Base-by-base conservation (phyloP, 2,888 invertebrate genomes). In the Philonicus albiceps region DNA sequence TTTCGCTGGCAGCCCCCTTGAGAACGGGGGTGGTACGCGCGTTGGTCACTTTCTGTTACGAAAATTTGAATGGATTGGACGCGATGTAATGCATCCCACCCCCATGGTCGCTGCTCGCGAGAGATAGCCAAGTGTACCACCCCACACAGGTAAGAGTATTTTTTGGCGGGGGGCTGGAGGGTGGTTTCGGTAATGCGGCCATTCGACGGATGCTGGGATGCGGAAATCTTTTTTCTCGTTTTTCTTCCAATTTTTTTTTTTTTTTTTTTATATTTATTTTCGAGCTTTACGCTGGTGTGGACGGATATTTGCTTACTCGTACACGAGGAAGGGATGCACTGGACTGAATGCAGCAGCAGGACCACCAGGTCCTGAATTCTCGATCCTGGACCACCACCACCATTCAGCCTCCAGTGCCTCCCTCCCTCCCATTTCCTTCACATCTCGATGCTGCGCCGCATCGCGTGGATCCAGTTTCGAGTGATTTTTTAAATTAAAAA, bases 41-140 rank as follows among this genome's bases (percentile, higher is more conserved):
- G 84, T 73, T 84, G 84, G 84, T 84, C 84, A 84, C 84, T 84
- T 84, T 84, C 84, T 84, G 84, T 84, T 84, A 73, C 84, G 84
- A 84, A 84, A 84, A 84, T 84, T 84, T 84, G 84, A 84, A 84
- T 84, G 84, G 84, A 84, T 84, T 84, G 84, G 84, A 84, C 84
- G 84, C 84, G 84, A 72, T 84, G 84, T 84, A 84, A 84, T 84
- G 84, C 84, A 84, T 84, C 64, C 73, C 84, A 37, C 37, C 64
- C 64, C 73, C 84, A n/a, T 73, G 2, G 7, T 37, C 37, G 37
- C 37, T 37, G 49, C 3, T 19, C 49, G 84, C 73, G 43, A 84
- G 84, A 84, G 84, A 84, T 84, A 84, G 84, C 84, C 31, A 84
- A 84, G 73, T 78, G 74, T 30, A n/a, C 31, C 53, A n/a, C 31